Percentiles rank a stretch among this genome's conserved stretches.
phyloP scores from a whole-genome alignment of 2,113 vertebrate species.

The Brevimyrus niger region DNA sequence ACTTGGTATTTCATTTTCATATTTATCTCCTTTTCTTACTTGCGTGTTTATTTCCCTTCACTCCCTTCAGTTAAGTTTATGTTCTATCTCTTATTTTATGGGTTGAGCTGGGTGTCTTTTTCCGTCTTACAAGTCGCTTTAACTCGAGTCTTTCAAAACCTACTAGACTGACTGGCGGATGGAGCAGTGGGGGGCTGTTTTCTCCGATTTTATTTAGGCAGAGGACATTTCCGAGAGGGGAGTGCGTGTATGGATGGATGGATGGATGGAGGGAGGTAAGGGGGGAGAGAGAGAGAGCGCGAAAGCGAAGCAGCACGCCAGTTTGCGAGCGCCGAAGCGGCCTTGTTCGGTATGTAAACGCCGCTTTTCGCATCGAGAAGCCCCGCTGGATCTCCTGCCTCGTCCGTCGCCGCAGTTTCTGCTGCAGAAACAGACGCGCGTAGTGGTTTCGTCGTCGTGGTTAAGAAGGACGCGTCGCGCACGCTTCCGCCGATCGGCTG shows the following conservation, averaged over 20 bases:
- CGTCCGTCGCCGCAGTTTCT: background rate
- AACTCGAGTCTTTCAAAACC: conserved; percentile 8
- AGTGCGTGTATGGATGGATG: too few species aligned
- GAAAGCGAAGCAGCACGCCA: background rate
- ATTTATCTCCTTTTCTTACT: background rate
- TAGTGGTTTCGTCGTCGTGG: background rate
- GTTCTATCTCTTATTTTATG: background rate
- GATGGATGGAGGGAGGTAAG: background rate
- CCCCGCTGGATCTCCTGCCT: background rate
- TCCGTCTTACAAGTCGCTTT: background rate
- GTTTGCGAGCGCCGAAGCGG: background rate
- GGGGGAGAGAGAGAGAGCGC: background rate
- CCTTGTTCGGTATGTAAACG: conserved; percentile 17
- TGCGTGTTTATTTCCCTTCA: background rate
- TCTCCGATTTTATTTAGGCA: conserved; percentile 15
- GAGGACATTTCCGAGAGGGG: conserved; percentile 11
- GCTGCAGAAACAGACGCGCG: background rate
- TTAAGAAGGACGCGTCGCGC: background rate
- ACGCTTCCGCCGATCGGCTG: conserved; percentile 3
- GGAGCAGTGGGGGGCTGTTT: background rate
- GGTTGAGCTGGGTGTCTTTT: background rate
- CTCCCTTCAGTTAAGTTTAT: background rate
- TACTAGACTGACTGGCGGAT: background rate
- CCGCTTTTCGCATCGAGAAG: background rate
- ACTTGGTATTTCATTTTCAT: conserved; percentile 39